These are phyloP conservation scores for Todus mexicanus DNA, from an alignment of 2,797 vertebrate species.

Conservation along the genomic window DNA sequence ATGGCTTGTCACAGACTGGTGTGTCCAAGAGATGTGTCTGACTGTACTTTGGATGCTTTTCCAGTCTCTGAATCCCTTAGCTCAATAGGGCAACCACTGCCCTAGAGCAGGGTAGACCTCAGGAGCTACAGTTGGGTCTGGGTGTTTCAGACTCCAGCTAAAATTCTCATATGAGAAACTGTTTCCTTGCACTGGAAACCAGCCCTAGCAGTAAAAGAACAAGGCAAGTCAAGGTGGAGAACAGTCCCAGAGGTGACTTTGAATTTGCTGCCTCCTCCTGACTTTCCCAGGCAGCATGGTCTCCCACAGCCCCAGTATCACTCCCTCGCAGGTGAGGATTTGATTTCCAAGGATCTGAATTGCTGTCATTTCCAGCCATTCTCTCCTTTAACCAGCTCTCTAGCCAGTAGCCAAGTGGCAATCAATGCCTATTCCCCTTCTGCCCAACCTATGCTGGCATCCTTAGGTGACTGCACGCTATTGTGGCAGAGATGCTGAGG, in stretches of 20 bases:
- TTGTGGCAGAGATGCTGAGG: background rate
- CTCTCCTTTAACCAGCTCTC: background rate
- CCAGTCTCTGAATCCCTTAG: rapidly evolving
- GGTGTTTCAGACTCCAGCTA: background rate
- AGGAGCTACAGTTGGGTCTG: background rate
- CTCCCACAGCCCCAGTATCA: background rate
- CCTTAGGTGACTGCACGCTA: rapidly evolving
- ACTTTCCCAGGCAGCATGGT: background rate
- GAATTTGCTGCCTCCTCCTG: background rate
- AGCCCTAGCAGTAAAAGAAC: background rate
- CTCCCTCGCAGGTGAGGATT: background rate
- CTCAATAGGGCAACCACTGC: background rate
- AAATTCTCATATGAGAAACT: background rate
- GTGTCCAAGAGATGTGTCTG: background rate
- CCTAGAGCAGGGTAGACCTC: background rate
- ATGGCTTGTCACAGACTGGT: rapidly evolving
- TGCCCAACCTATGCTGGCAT: background rate
- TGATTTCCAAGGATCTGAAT: background rate
- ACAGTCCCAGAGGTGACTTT: background rate
- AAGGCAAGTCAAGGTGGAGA: background rate
- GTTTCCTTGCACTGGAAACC: background rate
- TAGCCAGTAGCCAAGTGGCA: rapidly evolving
- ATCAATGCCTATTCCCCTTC: background rate
- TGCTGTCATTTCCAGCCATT: background rate
- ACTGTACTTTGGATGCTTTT: background rate